A percentile compares a stretch with the other conserved stretches of the same genome.
Conservation (phyloP, 2,888 invertebrate genomes). For the Copidosoma aretas region DNA sequence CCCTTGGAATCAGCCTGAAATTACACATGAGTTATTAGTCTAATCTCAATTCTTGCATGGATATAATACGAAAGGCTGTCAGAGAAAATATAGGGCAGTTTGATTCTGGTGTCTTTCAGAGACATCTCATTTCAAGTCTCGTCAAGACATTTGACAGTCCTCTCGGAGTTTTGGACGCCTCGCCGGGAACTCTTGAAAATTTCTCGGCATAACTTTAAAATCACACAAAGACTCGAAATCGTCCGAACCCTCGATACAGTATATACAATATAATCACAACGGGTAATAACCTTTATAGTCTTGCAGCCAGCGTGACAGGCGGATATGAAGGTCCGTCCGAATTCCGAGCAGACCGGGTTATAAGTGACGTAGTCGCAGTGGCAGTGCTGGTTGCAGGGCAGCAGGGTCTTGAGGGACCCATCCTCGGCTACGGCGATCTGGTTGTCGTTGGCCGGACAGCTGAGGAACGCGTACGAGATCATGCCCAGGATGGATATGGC, state of each 20-base stretch:
- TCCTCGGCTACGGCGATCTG: slow-evolving; percentile 62
- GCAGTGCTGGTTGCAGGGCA: slow-evolving; percentile 71
- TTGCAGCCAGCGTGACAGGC: slow-evolving; percentile 82
- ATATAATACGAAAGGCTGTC: too few species aligned
- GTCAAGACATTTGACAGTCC: too few species aligned
- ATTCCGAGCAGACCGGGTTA: slow-evolving; percentile 75
- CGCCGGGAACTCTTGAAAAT: not conserved
- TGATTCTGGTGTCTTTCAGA: too few species aligned
- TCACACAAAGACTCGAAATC: too few species aligned
- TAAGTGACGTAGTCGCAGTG: slow-evolving; percentile 75
- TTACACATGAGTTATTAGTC: slow-evolving; percentile 21
- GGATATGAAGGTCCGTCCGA: slow-evolving; percentile 75
- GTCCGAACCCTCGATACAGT: too few species aligned
- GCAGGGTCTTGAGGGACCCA: slow-evolving; percentile 61
- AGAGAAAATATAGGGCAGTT: too few species aligned
- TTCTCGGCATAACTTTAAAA: too few species aligned
- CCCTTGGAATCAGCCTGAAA: slow-evolving; percentile 53
- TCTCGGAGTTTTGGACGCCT: too few species aligned
- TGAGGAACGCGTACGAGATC: slow-evolving; percentile 71
- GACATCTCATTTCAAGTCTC: too few species aligned
- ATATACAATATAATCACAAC: too few species aligned
- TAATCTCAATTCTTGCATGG: too few species aligned
- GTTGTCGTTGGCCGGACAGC: slow-evolving; percentile 70
- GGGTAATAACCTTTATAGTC: slow-evolving; percentile 56
- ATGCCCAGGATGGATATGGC: slow-evolving; percentile 70